Percentiles rank a stretch among this genome's conserved stretches.
phyloP scores from a whole-genome alignment of 2,797 vertebrate genomes.

The Enteromius unitaeniatus region DNA sequence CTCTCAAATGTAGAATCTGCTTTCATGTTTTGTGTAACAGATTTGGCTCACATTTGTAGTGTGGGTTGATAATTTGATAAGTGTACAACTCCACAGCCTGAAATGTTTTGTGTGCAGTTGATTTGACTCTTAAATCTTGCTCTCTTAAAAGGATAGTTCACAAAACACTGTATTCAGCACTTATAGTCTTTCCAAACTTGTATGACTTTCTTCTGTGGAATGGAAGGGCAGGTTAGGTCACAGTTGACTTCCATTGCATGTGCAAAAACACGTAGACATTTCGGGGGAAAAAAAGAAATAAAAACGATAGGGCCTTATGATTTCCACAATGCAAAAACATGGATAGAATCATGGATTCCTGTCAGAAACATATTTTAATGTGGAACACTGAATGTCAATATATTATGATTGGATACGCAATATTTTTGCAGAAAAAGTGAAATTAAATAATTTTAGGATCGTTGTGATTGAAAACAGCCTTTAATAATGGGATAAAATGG shows the following conservation, averaged over 20 bases:
- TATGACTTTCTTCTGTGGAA: neutral
- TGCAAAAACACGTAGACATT: neutral
- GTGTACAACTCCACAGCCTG: neutral
- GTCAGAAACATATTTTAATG: no score
- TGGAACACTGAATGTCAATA: no score
- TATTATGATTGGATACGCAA: no score
- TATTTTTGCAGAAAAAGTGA: no score
- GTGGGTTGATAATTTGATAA: neutral
- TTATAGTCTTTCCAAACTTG: neutral
- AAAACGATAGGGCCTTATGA: neutral
- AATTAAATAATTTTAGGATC: no score
- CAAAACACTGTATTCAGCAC: neutral
- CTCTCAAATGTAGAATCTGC: neutral
- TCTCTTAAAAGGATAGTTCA: neutral
- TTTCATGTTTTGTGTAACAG: neutral
- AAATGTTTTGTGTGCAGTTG: neutral
- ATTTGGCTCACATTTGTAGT: slow-evolving; percentile 6
- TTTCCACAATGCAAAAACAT: no score
- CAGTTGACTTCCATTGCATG: neutral
- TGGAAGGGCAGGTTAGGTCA: neutral
- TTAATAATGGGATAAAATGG: no score
- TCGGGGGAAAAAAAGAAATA: neutral
- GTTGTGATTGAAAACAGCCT: no score
- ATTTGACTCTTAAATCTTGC: neutral
- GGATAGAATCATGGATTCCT: no score